Percentiles rank a stretch among this genome's conserved stretches.
phyloP scores from a whole-genome alignment of 2,113 vertebrate genomes.

The Onychostruthus taczanowskii region DNA sequence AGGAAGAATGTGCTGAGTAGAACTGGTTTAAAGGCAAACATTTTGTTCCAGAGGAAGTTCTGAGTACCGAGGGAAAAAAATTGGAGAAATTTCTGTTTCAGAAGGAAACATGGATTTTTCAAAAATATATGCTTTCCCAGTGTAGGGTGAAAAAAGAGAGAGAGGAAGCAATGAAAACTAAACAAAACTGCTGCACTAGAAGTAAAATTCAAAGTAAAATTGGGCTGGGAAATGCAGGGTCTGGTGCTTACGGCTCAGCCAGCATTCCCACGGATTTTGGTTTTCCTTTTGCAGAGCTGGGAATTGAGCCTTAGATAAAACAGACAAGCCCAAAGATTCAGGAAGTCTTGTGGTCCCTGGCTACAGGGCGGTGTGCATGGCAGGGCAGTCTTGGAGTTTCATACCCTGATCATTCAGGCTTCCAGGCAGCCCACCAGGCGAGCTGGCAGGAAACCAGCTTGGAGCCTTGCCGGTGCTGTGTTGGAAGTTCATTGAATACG shows the following conservation, averaged over 20 bases:
- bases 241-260: not conserved
- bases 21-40: not conserved
- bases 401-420: not conserved
- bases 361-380: not conserved
- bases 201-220: not conserved
- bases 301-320: not conserved
- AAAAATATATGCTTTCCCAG: not conserved
- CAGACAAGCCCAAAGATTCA: not conserved
- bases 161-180: not conserved
- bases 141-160: not conserved
- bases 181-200: not conserved
- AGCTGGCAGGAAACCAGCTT: constrained; percentile 36
- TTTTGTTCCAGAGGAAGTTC: constrained; percentile 24
- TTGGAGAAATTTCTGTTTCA: not conserved
- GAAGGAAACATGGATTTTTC: not conserved
- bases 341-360: constrained; percentile 23
- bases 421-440: constrained; percentile 52
- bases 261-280: not conserved
- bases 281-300: constrained; percentile 1
- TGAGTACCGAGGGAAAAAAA: not conserved
- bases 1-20: constrained; percentile 8
- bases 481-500: constrained; percentile 23
- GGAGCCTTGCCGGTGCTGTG: constrained; percentile 27
- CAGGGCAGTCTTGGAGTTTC: not conserved
- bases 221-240: not conserved